Evolutionary conservation across 2,888 invertebrate species (phyloP), one percentile per base, ranked within the genome.

Genomic region (Meiosimyza platycephala): DNA sequence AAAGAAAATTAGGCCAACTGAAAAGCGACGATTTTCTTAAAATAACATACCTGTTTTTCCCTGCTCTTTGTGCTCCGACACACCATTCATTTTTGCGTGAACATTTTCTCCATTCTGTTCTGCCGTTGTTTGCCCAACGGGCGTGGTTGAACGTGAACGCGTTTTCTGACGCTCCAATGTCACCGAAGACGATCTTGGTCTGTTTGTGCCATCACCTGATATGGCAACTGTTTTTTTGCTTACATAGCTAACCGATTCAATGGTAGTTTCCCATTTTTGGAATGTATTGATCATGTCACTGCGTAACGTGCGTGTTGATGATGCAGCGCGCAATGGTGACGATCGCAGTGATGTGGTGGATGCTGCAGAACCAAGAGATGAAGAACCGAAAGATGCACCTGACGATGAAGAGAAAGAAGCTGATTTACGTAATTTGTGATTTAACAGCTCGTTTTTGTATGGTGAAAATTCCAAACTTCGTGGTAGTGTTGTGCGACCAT

Each of bases 181-280:
- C 22, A 67, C 52, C 70, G 76, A 72, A 11, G 72, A 71, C 12
- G 77, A 76, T 63, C 77, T 68, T 7, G 74, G 71, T 18, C 73
- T 40, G 22, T 1, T 33, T 33, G 60, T 59, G 63, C 70, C 72
- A 3, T 71, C 70, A 73, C 84, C 84, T 57, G 83, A 81, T 52
- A 82, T 80, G 76, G 84, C 80, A 28, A 85, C 77, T 22, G 86
- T 84, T 78, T 86, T 85, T 72, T 82, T 85, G 79, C 85, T 85
- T 73, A 87, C 84, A 79, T 85, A 87, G 75, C 85, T 86, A 69
- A 87, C 83, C 48, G 87, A 86, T 76, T 87, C 87, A 5, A 87
- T 80, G 28, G 86, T 87, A 18, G 87, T 87, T 75, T 87, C 86
- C 87, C 87, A 87, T 79, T 86, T 87, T 76, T 87, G 85, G 73